Base-by-base conservation (phyloP, 2,797 vertebrate species). In the Eospalax fontanierii region DNA sequence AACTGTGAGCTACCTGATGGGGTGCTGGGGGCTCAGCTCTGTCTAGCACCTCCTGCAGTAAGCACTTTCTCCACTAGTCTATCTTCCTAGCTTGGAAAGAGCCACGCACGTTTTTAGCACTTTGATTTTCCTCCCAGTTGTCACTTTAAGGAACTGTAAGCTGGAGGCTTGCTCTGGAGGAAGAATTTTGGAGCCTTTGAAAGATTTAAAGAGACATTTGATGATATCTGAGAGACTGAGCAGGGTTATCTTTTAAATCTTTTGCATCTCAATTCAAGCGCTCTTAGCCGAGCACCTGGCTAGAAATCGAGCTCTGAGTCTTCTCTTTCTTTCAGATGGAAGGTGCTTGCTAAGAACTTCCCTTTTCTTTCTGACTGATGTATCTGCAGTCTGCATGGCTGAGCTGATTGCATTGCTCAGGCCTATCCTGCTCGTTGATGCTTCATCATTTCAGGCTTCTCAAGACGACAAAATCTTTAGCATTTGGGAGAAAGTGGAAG, bases 331-430 rank as follows among this genome's bases (percentile, higher is more conserved):
- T 88, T 43, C 8, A 50, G 22, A 68, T 0, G 43, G 50, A 76
- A 90, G 11, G 12, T 19, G 15, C 5, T 35, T 2, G 4, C 26
- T 54, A 30, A 50, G 26, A 89, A 30, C 66, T 73, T 71, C 24
- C 8, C 46, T 35, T 14, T 46, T 11, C 46, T 54, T 26, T n/a
- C 0, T 0, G 57, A 59, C 79, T 1, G 26, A 4, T 30, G 59
- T 19, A 21, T 4, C 30, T 66, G 11, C 2, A n/a, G 24, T 46
- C 74, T 33, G 14, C 21, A 38, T 0, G 4, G 3, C 59, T 46
- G 28, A 63, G 57, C 16, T 0, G 1, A 26, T 3, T 8, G 10
- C 16, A 59, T 24, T 16, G 26, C 1, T 24, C 15, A 38, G 79
- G 21, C 71, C 73, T 79, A 59, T 74, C 12, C 46, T 59, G 76